Percentiles rank a stretch among this genome's conserved stretches.
Evolutionary conservation across 2,113 vertebrate species (phyloP).

Genomic region (Opisthocomus hoazin): DNA sequence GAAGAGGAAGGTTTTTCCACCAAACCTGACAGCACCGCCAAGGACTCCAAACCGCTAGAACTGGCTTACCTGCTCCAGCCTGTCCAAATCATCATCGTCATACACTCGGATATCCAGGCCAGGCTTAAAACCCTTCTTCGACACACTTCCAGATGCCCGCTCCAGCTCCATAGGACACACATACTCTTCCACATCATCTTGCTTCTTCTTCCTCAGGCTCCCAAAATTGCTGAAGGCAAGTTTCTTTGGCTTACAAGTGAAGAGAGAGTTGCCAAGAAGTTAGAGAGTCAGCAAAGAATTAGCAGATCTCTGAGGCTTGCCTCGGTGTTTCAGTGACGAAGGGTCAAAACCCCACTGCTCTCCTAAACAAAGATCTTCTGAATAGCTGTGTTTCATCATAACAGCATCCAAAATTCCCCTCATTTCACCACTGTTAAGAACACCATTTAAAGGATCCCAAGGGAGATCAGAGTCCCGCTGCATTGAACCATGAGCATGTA

Average conservation of each 20-base stretch:
- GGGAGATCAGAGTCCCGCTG: background rate
- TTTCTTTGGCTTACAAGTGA: conserved; percentile 85
- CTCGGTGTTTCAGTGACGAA: background rate
- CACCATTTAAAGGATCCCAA: background rate
- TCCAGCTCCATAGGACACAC: conserved; percentile 97
- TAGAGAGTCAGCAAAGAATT: background rate
- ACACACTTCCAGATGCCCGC: conserved; percentile 79
- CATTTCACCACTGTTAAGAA: background rate
- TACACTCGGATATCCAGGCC: conserved; percentile 85
- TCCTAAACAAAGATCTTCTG: background rate
- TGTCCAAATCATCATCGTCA: conserved; percentile 90
- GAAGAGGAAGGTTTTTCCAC: background rate
- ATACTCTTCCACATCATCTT: conserved; percentile 93
- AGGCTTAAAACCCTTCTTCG: conserved; percentile 82
- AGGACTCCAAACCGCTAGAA: background rate
- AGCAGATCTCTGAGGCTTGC: background rate
- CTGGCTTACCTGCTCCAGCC: conserved; percentile 84
- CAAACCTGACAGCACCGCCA: background rate
- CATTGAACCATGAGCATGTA: background rate
- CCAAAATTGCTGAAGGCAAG: conserved; percentile 90
- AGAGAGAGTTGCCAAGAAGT: background rate
- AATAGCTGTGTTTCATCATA: background rate
- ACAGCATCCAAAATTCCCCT: background rate
- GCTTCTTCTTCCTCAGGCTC: conserved; percentile 89
- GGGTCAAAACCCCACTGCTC: background rate